phyloP scores from a whole-genome alignment of 2,797 vertebrate species.

The Ptychadena robeensis region DNA sequence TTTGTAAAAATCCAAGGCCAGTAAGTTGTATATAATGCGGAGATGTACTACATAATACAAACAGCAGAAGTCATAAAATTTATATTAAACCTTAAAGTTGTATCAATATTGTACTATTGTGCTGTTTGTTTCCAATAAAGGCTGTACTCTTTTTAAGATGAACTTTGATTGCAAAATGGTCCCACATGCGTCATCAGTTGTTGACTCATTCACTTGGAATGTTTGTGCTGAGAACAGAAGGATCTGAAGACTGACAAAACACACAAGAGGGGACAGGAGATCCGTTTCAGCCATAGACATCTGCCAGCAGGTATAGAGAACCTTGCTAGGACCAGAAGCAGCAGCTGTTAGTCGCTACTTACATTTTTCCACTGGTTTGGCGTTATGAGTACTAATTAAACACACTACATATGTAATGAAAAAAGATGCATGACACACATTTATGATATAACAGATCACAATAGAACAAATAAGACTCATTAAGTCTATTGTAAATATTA shows the following conservation, averaged over 20 bases:
- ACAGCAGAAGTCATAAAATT: no score
- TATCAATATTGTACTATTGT: constrained; percentile 23
- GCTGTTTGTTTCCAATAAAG: constrained; percentile 48
- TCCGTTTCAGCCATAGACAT: constrained; percentile 19
- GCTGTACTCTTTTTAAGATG: constrained; percentile 20
- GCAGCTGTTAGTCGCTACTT: background rate
- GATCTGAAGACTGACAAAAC: constrained; percentile 33
- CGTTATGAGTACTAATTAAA: background rate
- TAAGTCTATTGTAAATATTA: no score
- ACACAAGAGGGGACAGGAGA: constrained; percentile 18
- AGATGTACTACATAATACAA: no score
- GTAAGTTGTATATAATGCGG: background rate
- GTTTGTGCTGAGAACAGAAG: constrained; percentile 42
- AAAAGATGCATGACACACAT: background rate
- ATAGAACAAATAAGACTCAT: no score
- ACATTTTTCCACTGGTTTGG: background rate
- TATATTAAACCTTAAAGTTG: background rate
- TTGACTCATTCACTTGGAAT: constrained; percentile 53
- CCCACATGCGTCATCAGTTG: constrained; percentile 51
- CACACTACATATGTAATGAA: background rate
- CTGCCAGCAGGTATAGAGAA: background rate
- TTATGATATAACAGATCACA: background rate
- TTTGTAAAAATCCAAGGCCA: background rate
- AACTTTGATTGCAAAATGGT: constrained; percentile 45
- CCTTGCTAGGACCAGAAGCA: background rate